These are phyloP conservation scores for Poeciliopsis retropinna DNA, from an alignment of 2,113 vertebrate genomes.

Conservation along the genomic window DNA sequence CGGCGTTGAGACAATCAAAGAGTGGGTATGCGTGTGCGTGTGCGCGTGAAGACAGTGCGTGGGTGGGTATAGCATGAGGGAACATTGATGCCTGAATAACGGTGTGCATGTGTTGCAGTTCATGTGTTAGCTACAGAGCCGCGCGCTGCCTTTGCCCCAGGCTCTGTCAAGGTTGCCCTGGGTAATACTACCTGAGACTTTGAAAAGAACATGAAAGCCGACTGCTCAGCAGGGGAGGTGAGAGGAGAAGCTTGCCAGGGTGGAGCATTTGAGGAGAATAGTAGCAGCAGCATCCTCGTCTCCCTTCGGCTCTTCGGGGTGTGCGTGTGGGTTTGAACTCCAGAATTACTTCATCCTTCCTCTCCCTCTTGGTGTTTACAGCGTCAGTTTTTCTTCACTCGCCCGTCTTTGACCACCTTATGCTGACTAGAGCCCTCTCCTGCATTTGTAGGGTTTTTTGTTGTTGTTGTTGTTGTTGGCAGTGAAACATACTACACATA, in stretches of 20 bases:
- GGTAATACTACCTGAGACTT: conserved; percentile 76
- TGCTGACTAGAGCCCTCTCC: not conserved
- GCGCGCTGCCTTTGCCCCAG: conserved; percentile 67
- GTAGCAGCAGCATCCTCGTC: conserved; percentile 42
- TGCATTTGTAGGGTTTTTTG: not conserved
- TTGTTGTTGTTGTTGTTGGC: not conserved
- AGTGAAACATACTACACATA: not conserved
- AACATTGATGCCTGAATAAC: conserved; percentile 28
- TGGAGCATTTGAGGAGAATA: conserved; percentile 65
- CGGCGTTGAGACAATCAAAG: conserved; percentile 76
- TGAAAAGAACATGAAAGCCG: conserved; percentile 78
- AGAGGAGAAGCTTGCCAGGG: conserved; percentile 53
- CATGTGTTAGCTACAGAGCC: conserved; percentile 43
- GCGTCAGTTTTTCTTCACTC: conserved; percentile 1
- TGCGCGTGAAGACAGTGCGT: conserved; percentile 23
- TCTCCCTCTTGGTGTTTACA: conserved; percentile 37
- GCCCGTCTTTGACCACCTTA: conserved; percentile 22
- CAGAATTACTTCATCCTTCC: conserved; percentile 58
- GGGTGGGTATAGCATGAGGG: conserved; percentile 34
- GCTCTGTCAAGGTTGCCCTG: conserved; percentile 75
- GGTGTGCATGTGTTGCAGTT: conserved; percentile 13
- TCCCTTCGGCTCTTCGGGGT: conserved; percentile 36
- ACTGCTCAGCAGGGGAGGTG: conserved; percentile 70
- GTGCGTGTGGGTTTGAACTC: conserved; percentile 65
- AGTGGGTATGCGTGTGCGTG: conserved; percentile 27